These are phyloP conservation scores for Philopedon plagiatum DNA, from an alignment of 2,888 invertebrate genomes.

Conservation along the genomic window DNA sequence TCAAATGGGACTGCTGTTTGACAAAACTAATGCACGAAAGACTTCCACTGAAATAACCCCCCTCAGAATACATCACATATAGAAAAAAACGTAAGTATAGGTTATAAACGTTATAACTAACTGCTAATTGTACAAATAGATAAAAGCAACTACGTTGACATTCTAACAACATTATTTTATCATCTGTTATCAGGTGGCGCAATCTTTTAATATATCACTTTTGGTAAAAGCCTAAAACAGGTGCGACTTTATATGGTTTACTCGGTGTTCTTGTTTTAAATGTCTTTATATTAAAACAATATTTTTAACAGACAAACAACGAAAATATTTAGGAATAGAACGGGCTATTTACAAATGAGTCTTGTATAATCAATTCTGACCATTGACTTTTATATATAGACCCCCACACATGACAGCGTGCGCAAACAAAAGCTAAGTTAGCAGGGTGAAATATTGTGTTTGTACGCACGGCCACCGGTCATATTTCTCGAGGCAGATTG, in stretches of 20 bases:
- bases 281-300: no score
- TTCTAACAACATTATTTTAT: conserved; percentile 26
- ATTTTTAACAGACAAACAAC: no score
- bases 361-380: no score
- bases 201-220: conserved; percentile 20
- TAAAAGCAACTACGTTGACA: conserved; percentile 20
- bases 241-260: neutral
- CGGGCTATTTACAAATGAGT: no score
- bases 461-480: no score
- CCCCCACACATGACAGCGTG: no score
- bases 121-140: conserved; percentile 33
- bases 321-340: no score
- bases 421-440: no score
- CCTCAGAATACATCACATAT: conserved; percentile 24
- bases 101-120: neutral
- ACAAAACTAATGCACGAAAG: conserved; percentile 52
- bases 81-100: conserved; percentile 9
- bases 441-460: no score
- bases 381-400: no score
- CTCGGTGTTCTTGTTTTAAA: no score
- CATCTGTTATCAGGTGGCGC: conserved; percentile 25
- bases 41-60: conserved; percentile 30
- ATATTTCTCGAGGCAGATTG: no score
- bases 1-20: conserved; percentile 51
- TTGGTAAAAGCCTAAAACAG: conserved; percentile 7